A percentile compares a stretch with the other conserved stretches of the same genome.
phyloP scores from a whole-genome alignment of 2,888 invertebrate species.

The Agapostemon virescens region DNA sequence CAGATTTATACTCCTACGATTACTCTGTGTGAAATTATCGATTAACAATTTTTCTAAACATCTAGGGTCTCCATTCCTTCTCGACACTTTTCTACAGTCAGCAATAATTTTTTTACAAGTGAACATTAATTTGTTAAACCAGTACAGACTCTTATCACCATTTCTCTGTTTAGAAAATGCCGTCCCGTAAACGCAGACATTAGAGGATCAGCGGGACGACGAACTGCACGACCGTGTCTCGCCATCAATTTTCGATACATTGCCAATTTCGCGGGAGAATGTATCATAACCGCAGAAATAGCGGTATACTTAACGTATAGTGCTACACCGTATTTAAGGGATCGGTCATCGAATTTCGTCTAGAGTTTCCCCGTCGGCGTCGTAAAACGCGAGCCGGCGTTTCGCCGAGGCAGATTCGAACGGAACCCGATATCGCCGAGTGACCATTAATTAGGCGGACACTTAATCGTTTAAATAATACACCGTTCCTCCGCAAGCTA shows the following conservation, averaged over 20 bases:
- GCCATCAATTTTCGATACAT: background rate
- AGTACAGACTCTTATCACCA: no score
- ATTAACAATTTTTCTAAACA: no score
- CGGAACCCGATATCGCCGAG: background rate
- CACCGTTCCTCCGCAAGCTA: background rate
- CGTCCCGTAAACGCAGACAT: no score
- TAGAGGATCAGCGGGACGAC: no score
- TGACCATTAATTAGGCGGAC: conserved; percentile 7
- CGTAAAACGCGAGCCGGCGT: background rate
- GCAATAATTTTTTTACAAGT: no score
- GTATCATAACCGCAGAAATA: background rate
- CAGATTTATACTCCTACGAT: no score
- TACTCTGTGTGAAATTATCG: no score
- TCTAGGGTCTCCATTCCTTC: no score
- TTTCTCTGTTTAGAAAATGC: no score
- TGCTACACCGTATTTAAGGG: background rate
- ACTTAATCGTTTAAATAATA: background rate
- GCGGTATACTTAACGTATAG: background rate
- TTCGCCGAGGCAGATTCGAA: background rate
- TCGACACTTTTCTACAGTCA: no score
- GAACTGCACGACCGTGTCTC: no score
- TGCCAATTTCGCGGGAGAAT: background rate
- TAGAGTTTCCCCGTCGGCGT: background rate
- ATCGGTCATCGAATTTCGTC: conserved; percentile 4
- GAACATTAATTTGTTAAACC: background rate